Evolutionary conservation across 2,113 vertebrate species (phyloP).

Genomic region (Otus sunia): DNA sequence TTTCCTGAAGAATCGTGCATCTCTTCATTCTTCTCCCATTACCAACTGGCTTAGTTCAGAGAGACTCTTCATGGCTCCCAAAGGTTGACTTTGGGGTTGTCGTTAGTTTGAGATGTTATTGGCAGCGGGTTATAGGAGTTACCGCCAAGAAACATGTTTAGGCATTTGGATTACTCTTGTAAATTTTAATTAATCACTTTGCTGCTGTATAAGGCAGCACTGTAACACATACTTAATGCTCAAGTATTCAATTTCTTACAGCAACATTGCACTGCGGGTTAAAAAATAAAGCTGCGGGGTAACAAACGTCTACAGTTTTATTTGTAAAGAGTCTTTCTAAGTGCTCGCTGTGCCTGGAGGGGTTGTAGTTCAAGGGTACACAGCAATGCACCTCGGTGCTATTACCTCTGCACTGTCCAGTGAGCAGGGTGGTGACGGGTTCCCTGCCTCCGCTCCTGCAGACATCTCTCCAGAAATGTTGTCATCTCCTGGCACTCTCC

Average conservation of each 20-base stretch:
- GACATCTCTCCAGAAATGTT: background rate
- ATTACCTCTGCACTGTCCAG: fast-evolving
- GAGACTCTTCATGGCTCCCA: background rate
- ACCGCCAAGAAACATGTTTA: background rate
- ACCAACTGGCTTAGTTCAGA: background rate
- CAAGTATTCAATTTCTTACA: background rate
- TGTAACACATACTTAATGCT: background rate
- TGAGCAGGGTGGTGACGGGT: background rate
- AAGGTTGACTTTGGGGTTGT: conserved; percentile 16
- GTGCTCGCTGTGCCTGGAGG: background rate
- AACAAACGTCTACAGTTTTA: background rate
- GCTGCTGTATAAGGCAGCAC: background rate
- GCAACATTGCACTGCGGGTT: background rate
- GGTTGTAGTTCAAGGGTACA: fast-evolving
- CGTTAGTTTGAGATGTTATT: background rate
- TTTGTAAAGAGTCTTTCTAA: background rate
- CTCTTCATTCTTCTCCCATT: background rate
- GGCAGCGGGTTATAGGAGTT: background rate
- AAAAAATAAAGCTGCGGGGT: background rate
- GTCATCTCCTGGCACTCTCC: background rate
- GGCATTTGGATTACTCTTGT: background rate
- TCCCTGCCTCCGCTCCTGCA: background rate
- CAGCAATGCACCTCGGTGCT: fast-evolving
- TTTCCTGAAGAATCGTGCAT: background rate
- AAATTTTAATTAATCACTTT: background rate